These are phyloP conservation scores for Calliopsis andreniformis DNA, from an alignment of 1,140 invertebrate genomes.

Conservation along the genomic window DNA sequence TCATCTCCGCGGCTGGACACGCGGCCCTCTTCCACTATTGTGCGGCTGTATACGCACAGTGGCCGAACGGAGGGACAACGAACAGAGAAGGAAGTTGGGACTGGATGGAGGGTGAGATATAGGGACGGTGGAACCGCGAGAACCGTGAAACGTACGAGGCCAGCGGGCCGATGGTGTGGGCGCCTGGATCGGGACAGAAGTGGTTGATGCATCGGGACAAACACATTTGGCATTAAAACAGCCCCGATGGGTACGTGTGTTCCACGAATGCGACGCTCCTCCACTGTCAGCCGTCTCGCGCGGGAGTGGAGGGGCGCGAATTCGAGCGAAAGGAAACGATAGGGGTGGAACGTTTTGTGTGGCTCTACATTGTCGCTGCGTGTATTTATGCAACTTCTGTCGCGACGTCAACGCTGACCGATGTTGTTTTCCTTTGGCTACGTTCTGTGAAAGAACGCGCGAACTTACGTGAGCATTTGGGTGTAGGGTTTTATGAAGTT, in stretches of 20 bases:
- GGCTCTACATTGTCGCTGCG: neutral
- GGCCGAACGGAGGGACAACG: conserved; percentile 21
- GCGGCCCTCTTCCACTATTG: conserved; percentile 53
- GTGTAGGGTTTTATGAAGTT: neutral
- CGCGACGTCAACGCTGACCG: neutral
- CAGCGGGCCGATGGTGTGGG: conserved; percentile 45
- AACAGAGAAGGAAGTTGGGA: neutral
- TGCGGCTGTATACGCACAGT: neutral
- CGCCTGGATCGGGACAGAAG: conserved; percentile 58
- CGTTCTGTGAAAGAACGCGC: neutral
- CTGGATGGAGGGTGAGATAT: neutral
- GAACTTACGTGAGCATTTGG: neutral
- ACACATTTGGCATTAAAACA: conserved; percentile 73
- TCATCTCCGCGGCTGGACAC: conserved; percentile 62
- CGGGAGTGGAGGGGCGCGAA: conserved; percentile 21
- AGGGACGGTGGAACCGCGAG: conserved; percentile 20
- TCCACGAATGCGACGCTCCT: conserved; percentile 48
- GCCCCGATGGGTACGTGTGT: conserved; percentile 56
- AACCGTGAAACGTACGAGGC: conserved; percentile 42
- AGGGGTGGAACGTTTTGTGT: conserved; percentile 27
- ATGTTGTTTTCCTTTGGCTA: neutral
- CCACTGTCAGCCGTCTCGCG: conserved; percentile 29
- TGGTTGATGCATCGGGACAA: conserved; percentile 71
- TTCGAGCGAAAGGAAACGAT: conserved; percentile 45
- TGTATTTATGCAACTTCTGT: conserved; percentile 35